Conservation (phyloP, 2,797 vertebrate genomes). For the Galaxias olidus region DNA sequence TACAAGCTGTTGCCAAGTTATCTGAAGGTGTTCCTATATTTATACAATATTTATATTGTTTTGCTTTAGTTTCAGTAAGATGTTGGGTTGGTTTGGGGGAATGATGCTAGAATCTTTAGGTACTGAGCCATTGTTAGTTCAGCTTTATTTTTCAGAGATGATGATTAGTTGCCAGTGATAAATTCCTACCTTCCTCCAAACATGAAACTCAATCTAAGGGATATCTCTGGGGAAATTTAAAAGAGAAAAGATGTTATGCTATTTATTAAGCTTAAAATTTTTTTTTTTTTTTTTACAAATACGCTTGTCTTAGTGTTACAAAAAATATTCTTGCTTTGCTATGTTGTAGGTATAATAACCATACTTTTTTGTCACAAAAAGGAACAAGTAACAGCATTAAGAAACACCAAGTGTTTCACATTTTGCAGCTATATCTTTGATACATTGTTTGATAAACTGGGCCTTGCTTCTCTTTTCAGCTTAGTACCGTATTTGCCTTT, state of each 20-base stretch:
- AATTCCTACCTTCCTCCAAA: neutral
- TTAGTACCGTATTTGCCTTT: constrained; percentile 12
- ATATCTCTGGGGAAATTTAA: neutral
- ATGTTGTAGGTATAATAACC: too few species aligned
- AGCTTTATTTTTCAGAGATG: neutral
- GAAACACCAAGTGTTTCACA: neutral
- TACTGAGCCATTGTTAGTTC: neutral
- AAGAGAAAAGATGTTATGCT: neutral
- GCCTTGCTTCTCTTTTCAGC: constrained; percentile 7
- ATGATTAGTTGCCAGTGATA: neutral
- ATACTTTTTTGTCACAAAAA: too few species aligned
- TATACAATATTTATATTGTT: neutral
- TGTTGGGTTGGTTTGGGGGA: neutral
- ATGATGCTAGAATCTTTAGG: neutral
- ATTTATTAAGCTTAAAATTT: too few species aligned
- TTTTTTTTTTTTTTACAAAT: too few species aligned
- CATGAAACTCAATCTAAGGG: neutral
- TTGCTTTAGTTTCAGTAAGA: neutral
- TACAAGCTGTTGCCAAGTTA: constrained; percentile 6
- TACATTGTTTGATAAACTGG: neutral
- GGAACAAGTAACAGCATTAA: too few species aligned
- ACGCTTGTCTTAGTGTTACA: too few species aligned
- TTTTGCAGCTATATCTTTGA: constrained; percentile 1
- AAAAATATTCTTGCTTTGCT: too few species aligned
- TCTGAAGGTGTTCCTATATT: constrained; percentile 5